phyloP scores from a whole-genome alignment of 2,113 vertebrate genomes.

The Esox niger region DNA sequence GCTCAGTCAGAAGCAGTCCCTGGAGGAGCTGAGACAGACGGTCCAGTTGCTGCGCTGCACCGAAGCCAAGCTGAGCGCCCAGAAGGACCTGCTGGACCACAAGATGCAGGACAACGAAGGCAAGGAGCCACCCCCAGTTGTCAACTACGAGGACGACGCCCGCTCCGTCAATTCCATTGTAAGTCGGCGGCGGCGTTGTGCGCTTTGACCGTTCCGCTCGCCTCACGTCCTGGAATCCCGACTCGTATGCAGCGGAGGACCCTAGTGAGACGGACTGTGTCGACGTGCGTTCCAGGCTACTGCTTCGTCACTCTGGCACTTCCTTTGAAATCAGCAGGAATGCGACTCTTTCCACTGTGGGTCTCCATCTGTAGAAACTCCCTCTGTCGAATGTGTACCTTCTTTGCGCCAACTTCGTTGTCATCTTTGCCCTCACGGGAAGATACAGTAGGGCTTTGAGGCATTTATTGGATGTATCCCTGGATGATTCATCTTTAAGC shows the following conservation, averaged over 20 bases:
- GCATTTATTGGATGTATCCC: too few species aligned
- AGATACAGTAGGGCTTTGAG: too few species aligned
- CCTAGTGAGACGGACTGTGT: too few species aligned
- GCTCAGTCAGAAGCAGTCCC: constrained; percentile 87
- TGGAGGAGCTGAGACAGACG: constrained; percentile 89
- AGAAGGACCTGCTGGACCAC: constrained; percentile 86
- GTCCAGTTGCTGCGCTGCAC: constrained; percentile 88
- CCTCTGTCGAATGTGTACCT: too few species aligned
- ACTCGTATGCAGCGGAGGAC: too few species aligned
- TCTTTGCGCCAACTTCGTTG: too few species aligned
- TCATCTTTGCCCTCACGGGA: too few species aligned
- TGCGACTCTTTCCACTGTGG: neutral
- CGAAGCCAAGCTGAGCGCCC: constrained; percentile 85
- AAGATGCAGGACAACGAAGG: constrained; percentile 90
- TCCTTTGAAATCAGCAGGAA: neutral
- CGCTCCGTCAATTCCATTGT: constrained; percentile 93
- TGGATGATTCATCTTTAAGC: too few species aligned
- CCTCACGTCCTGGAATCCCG: neutral
- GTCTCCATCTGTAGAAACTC: neutral
- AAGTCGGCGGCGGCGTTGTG: neutral
- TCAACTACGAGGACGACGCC: constrained; percentile 94
- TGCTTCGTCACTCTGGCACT: too few species aligned
- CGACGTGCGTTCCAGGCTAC: too few species aligned
- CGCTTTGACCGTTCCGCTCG: neutral
- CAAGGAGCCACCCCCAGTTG: constrained; percentile 84